Base-by-base conservation (phyloP, 2,888 invertebrate species). In the Strigamia maritima region DNA sequence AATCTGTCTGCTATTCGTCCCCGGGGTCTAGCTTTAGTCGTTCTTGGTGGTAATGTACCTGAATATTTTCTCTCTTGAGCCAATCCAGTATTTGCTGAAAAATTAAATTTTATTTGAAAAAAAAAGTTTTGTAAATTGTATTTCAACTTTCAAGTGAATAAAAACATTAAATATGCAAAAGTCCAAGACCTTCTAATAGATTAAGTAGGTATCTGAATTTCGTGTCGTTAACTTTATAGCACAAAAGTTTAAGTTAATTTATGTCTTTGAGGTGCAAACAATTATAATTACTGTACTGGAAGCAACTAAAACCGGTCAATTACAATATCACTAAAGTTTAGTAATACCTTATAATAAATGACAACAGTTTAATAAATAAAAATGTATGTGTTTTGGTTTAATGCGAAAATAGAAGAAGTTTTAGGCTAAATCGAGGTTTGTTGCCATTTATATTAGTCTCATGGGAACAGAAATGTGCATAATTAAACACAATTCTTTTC, bases 31-130 rank as follows among this genome's bases (percentile, higher is more conserved):
- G 60, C n/a, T 35, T 38, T 31, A 19, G 78, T 31, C 44, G 77
- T 26, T 77, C 22, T 44, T n/a, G 77, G n/a, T 16, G 60, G 31
- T 28, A 77, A 26, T 16, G 49, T 31, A 16, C 60, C 60, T 31
- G 65, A 12, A 24, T 65, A 65, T 10, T 28, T 54, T 38, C 70
- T 26, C 31, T 78, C 78, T 65, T 65, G 78, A 35, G 65, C 65
- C 22, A 65, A 10, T 22, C 38, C 35, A 22, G n/a, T 22, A 40
- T 31, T 28, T 19, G 40, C 76, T 75, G 10, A 3, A 35, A 75
- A 75, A 70, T n/a, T 1, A 31, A 75, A 75, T 2, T 22, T 0
- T 2, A 19, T 49, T 49, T 2, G 1, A 2, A 49, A 49, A 35
- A 35, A 8, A n/a, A n/a, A n/a, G n/a, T n/a, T n/a, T n/a, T n/a